Percentiles rank a stretch among this genome's conserved stretches.
phyloP scores from a whole-genome alignment of 2,888 invertebrate species.

The Miltochrista miniata region DNA sequence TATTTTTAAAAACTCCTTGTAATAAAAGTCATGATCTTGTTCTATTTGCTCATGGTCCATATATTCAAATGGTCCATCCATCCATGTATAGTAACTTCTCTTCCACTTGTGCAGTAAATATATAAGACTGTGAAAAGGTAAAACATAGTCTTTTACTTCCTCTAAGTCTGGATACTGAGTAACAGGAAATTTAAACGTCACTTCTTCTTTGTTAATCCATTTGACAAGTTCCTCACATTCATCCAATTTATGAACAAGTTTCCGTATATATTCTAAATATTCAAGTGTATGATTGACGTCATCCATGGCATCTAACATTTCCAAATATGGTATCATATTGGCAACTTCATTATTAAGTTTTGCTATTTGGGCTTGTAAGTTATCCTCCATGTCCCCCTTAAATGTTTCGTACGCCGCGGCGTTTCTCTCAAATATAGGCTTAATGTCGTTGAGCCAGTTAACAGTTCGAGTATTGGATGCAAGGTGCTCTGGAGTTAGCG shows the following conservation, averaged over 20 bases:
- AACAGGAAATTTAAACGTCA: constrained; percentile 91
- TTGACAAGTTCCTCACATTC: constrained; percentile 89
- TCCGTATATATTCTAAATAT: constrained; percentile 90
- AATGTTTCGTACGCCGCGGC: constrained; percentile 91
- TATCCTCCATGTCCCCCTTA: constrained; percentile 94
- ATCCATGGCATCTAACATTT: constrained; percentile 93
- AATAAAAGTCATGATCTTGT: constrained; percentile 89
- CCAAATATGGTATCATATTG: constrained; percentile 89
- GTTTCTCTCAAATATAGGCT: constrained; percentile 91
- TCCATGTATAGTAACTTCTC: constrained; percentile 92
- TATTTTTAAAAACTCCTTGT: constrained; percentile 90
- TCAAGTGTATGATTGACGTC: constrained; percentile 89
- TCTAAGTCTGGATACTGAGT: constrained; percentile 91
- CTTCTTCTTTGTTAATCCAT: constrained; percentile 96
- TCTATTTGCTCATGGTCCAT: constrained; percentile 91
- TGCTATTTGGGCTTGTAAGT: constrained; percentile 86
- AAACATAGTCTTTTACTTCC: constrained; percentile 88
- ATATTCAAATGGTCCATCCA: constrained; percentile 96
- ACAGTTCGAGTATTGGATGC: constrained; percentile 91
- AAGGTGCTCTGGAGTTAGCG: constrained; percentile 89
- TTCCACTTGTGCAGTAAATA: constrained; percentile 88
- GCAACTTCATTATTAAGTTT: constrained; percentile 88
- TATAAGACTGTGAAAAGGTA: constrained; percentile 88
- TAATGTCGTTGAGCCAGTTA: constrained; percentile 92
- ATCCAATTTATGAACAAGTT: constrained; percentile 89